These are phyloP conservation scores for Etheostoma nigrum DNA, from an alignment of 2,797 vertebrate species.

Conservation along the genomic window DNA sequence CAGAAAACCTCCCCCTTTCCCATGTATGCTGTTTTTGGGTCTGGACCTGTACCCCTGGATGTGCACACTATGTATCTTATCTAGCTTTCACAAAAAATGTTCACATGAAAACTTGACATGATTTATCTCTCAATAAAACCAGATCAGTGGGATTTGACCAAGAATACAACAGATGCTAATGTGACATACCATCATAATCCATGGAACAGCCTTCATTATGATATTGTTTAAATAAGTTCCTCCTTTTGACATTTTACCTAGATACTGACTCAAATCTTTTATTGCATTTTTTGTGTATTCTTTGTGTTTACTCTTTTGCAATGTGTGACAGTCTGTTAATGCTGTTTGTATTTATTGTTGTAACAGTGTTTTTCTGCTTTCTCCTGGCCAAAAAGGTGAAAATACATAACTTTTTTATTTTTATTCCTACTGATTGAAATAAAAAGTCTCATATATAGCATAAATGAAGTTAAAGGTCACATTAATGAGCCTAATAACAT, in stretches of 20 bases:
- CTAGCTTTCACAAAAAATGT: constrained; percentile 18
- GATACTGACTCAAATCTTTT: neutral
- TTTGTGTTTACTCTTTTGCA: too few relatives aligned
- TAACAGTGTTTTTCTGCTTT: neutral
- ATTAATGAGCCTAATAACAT: neutral
- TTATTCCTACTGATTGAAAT: neutral
- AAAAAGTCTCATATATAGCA: neutral
- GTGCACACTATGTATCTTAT: neutral
- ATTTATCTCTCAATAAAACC: too few relatives aligned
- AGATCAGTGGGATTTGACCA: too few relatives aligned
- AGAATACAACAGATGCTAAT: too few relatives aligned
- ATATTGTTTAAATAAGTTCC: too few relatives aligned
- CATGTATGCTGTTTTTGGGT: neutral
- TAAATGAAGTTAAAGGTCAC: neutral
- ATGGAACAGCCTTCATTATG: too few relatives aligned
- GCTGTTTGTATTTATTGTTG: neutral
- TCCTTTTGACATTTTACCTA: neutral
- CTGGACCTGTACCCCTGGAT: constrained; percentile 7
- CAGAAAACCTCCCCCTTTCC: too few relatives aligned
- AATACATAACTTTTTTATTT: too few relatives aligned
- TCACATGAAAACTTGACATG: neutral
- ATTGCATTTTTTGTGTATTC: neutral
- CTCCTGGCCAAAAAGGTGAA: neutral
- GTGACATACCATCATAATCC: neutral
- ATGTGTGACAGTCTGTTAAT: neutral